phyloP scores from a whole-genome alignment of 2,797 vertebrate species.

The Nasua narica region DNA sequence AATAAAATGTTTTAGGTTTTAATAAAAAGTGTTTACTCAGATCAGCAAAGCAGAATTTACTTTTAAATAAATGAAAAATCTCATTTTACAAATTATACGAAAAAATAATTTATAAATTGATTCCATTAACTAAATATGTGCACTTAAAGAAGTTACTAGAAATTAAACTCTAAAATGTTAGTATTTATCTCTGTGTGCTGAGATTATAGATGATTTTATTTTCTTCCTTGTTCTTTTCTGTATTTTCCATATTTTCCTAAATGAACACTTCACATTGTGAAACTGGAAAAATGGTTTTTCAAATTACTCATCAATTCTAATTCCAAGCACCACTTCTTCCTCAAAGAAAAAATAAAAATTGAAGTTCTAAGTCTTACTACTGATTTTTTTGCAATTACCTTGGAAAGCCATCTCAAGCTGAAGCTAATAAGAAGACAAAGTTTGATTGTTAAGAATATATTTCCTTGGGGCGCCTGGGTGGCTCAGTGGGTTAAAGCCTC shows the following conservation, averaged over 20 bases:
- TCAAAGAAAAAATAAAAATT: background rate
- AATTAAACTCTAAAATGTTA: background rate
- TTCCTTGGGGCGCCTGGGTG: no score
- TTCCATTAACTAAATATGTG: background rate
- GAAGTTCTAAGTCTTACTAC: background rate
- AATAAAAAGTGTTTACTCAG: background rate
- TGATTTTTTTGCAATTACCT: background rate
- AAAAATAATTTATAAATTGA: background rate
- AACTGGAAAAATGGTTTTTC: background rate
- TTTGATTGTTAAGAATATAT: background rate
- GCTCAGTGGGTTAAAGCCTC: no score
- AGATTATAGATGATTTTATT: background rate
- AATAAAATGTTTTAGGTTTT: no score
- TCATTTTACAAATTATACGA: background rate
- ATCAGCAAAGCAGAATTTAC: slow-evolving; percentile 7
- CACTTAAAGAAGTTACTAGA: slow-evolving; percentile 7
- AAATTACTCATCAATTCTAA: slow-evolving; percentile 7
- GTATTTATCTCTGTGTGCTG: background rate
- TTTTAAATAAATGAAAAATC: slow-evolving; percentile 18
- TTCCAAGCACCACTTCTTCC: background rate
- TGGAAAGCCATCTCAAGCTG: background rate
- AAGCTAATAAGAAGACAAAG: background rate
- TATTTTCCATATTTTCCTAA: background rate
- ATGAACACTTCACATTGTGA: background rate
- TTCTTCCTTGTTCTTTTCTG: background rate